These are phyloP conservation scores for Serinus canaria DNA, from an alignment of 2,113 vertebrate species.

Conservation along the genomic window DNA sequence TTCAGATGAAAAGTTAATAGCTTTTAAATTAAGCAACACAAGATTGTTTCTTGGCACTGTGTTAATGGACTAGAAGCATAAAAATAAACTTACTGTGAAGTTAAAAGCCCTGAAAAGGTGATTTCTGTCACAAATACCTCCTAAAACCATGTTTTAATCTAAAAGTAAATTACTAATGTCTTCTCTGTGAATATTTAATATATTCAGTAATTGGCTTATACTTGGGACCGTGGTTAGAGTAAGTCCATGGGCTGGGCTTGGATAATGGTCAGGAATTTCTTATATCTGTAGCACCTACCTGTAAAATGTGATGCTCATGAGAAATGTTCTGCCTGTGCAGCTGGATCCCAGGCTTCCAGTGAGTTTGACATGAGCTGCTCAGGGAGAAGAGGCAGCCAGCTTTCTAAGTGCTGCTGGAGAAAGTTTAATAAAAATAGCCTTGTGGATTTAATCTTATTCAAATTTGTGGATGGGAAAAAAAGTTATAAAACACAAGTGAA, in stretches of 20 bases:
- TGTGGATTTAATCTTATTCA: background rate
- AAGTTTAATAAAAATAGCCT: background rate
- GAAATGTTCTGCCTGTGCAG: background rate
- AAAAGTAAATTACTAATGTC: background rate
- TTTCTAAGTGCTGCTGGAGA: background rate
- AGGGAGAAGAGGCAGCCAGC: background rate
- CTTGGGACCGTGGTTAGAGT: accelerated
- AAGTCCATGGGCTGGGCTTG: background rate
- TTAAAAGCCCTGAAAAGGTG: background rate
- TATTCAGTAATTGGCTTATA: background rate
- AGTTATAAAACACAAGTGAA: background rate
- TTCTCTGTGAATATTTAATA: background rate
- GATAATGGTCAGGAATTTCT: background rate
- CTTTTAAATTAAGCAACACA: background rate
- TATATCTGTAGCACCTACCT: background rate
- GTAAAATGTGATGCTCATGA: background rate
- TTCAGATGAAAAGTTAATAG: background rate
- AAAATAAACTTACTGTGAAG: background rate
- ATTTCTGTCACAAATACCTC: background rate
- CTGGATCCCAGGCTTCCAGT: background rate
- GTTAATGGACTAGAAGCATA: background rate
- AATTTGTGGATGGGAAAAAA: background rate
- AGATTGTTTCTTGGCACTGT: background rate
- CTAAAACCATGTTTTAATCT: background rate
- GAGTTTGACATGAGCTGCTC: background rate